phyloP scores from a whole-genome alignment of 2,888 invertebrate genomes.

The Eilema sororculum region DNA sequence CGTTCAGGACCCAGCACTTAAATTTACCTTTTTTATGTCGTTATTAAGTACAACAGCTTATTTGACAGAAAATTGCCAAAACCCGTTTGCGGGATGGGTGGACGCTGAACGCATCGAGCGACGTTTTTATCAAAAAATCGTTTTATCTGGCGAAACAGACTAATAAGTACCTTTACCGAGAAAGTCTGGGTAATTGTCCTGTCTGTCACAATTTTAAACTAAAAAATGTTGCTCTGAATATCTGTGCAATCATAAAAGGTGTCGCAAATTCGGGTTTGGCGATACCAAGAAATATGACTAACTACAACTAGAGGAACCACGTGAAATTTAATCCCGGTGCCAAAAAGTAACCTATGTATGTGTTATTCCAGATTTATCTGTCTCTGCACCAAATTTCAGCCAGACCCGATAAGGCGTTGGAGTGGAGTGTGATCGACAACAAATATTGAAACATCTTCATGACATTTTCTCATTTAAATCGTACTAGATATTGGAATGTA shows the following conservation, averaged over 20 bases:
- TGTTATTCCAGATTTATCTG: too few relatives aligned
- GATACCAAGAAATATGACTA: not conserved
- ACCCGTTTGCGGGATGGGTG: conserved; percentile 24
- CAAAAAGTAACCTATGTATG: too few relatives aligned
- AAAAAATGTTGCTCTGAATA: conserved; percentile 25
- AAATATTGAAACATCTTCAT: too few relatives aligned
- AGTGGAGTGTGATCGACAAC: too few relatives aligned
- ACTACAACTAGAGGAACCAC: too few relatives aligned
- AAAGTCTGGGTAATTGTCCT: conserved; percentile 29
- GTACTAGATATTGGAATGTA: too few relatives aligned
- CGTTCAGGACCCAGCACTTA: not conserved
- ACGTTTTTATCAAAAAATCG: conserved; percentile 21
- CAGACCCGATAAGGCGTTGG: not conserved
- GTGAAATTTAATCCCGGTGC: not conserved
- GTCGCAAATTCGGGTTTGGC: not conserved
- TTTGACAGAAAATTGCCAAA: conserved; percentile 22
- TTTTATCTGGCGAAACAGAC: conserved; percentile 12
- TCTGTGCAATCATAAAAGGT: conserved; percentile 2
- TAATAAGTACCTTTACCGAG: conserved; percentile 15
- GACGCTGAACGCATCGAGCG: not conserved
- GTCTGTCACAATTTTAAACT: conserved; percentile 24
- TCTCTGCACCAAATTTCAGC: not conserved
- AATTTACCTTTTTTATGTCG: not conserved
- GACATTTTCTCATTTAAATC: too few relatives aligned
- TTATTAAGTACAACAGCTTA: not conserved